Base-by-base conservation (phyloP, 2,888 invertebrate genomes). In the Pocota personata region DNA sequence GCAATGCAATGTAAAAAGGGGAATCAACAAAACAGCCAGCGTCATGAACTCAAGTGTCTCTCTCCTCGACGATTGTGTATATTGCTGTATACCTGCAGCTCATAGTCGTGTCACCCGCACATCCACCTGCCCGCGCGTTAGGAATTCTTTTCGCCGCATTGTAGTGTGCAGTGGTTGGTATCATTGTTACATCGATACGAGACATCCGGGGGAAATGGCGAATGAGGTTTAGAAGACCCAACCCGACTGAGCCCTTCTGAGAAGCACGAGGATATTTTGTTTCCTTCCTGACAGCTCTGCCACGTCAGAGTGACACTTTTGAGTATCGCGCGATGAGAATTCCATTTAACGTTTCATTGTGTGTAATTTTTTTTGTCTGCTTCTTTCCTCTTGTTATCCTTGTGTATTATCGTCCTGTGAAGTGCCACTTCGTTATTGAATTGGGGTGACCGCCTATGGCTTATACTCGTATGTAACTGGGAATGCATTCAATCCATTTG, bases 121-220 rank as follows among this genome's bases (percentile, higher is more conserved):
- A 57, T 77, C 77, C 82, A 80, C 82, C 86, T 86, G 82, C 76
- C 66, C 35, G 27, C 32, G 46, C 35, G 3, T 62, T 83, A 52
- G 60, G 71, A 77, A 82, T 78, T 55, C 60, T 83, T 62, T 60
- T 35, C 58, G n/a, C 24, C 43, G 27, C 48, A 35, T 0, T 24
- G 50, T n/a, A 21, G 67, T 46, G 55, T 40, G 35, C 35, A 14
- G 50, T 50, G 48, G 69, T 76, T 60, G 75, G 64, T 87, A 87
- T 87, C 87, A 87, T 87, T 87, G 87, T 87, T 87, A 82, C 82
- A 87, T 87, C 87, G 87, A 87, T 87, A 86, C 57, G 60, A 77
- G 77, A 86, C 86, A 87, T 87, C 87, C 87, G 87, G 87, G 82
- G 87, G 87, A 87, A 87, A 82, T 82, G 82, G 72, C 62, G 43